Conservation (phyloP, 2,113 vertebrate genomes). For the Mormoops blainvillei region DNA sequence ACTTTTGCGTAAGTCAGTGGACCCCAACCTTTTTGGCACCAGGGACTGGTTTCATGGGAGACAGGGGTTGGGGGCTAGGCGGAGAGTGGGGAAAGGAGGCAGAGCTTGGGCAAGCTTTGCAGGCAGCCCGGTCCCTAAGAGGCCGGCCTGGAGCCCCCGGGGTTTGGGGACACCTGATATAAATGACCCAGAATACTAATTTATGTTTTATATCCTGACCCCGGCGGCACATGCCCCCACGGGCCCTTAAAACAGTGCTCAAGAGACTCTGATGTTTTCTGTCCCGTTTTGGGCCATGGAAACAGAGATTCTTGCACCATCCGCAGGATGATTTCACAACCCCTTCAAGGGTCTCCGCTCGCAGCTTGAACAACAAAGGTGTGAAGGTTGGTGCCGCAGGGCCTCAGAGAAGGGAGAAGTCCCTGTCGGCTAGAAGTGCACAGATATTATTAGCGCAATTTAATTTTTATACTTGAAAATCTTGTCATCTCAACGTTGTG, state of each 20-base stretch:
- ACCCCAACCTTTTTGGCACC: too few species aligned
- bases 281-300: neutral
- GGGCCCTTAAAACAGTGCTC: fast-evolving
- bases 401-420: fast-evolving
- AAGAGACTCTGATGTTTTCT: neutral
- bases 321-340: fast-evolving
- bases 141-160: too few species aligned
- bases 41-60: too few species aligned
- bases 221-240: fast-evolving
- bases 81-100: too few species aligned
- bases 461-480: neutral
- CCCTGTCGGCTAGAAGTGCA: fast-evolving
- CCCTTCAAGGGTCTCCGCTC: fast-evolving
- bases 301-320: neutral
- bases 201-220: neutral
- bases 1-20: neutral
- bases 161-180: too few species aligned
- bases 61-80: too few species aligned
- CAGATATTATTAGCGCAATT: fast-evolving
- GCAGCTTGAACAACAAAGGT: fast-evolving
- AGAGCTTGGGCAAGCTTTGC: too few species aligned
- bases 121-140: too few species aligned
- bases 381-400: neutral
- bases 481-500: neutral
- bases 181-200: neutral